Base-by-base conservation (phyloP, 2,888 invertebrate genomes). In the Belgica antarctica region DNA sequence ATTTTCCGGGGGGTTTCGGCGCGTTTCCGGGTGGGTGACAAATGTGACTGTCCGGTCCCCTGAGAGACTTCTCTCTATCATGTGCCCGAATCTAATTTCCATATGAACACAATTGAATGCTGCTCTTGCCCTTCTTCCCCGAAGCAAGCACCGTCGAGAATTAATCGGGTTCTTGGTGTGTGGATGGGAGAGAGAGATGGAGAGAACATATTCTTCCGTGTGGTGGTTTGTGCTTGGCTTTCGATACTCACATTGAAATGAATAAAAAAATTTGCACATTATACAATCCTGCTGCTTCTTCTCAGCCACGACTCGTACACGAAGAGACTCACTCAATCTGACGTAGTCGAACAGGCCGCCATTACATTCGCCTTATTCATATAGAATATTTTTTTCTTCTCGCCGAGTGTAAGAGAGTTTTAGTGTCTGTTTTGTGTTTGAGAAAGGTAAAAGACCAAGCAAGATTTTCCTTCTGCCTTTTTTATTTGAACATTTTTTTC, bases 381-480 rank as follows among this genome's bases (percentile, higher is more conserved):
- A 24, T 31, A 17, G 2, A 62, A 34, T 12, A 8, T 19, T 24
- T 34, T 17, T 28, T 34, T 5, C 57, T 7, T 57, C 57, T 10
- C 19, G 7, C 57, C 24, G 7, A 10, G 31, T 66, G 46, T 66
- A 66, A 66, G 65, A 66, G 68, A 69, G 68, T 70, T 70, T 70
- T 61, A 70, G 70, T 70, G 70, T 70, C 70, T 70, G 41, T 70
- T 70, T 36, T 70, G 70, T 70, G 70, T 70, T 70, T 41, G 61
- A 70, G 34, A 70, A 61, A 47, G 59, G 57, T 57, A 70, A 65
- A 70, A 70, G 68, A 68, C 68, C 68, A 68, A 68, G 24, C 52
- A n/a, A n/a, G 46, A 57, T 57, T 68, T 68, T 68, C 57, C 57
- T 68, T 52, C 57, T 68, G 57, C 52, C 31, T 68, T 57, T 59